Base-by-base conservation (phyloP, 2,888 invertebrate species). In the Augochlorella aurata region DNA sequence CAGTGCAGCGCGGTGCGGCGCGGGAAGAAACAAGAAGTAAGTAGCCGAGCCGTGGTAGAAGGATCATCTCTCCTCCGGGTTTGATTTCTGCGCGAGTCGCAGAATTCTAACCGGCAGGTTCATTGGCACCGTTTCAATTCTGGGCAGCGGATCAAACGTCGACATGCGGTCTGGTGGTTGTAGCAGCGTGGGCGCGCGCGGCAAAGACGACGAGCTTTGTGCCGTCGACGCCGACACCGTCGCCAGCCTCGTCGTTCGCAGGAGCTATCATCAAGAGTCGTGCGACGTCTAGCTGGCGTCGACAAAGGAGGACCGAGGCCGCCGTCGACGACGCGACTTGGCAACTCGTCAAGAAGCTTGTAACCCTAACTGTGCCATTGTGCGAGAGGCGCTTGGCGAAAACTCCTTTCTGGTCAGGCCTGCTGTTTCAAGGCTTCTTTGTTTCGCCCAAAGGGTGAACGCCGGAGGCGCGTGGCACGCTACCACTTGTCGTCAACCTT, bases 301-400 rank as follows among this genome's bases (percentile, higher is more conserved):
- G 87, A 90, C 90, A 89, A 89, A 89, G 87, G 89, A 88, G 88
- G 79, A 84, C 85, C 87, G 86, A 84, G 85, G 81, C 86, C 85
- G 83, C 78, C 89, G 85, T 84, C 89, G 87, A 90, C 89, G 89
- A 89, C 85, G 90, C 90, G 91, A 93, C 91, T 93, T 93, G 93
- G 93, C 93, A 93, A 91, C 92, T 91, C 93, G 92, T 92, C 93
- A 93, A 93, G 93, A 92, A 92, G 91, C 92, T 91, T 90, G 91
- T 91, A 92, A 92, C 92, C 92, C 92, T 93, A 93, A 92, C 92
- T 90, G 90, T 90, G 89, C 89, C 89, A 88, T 89, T 89, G 89
- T 89, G 83, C 86, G 81, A 80, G 84, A 89, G 82, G 81, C 85
- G 82, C 78, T 86, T 86, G 79, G 78, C 79, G 83, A 83, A 87